Evolutionary conservation across 2,888 invertebrate genomes (phyloP).

Genomic region (Pardosa pseudoannulata): DNA sequence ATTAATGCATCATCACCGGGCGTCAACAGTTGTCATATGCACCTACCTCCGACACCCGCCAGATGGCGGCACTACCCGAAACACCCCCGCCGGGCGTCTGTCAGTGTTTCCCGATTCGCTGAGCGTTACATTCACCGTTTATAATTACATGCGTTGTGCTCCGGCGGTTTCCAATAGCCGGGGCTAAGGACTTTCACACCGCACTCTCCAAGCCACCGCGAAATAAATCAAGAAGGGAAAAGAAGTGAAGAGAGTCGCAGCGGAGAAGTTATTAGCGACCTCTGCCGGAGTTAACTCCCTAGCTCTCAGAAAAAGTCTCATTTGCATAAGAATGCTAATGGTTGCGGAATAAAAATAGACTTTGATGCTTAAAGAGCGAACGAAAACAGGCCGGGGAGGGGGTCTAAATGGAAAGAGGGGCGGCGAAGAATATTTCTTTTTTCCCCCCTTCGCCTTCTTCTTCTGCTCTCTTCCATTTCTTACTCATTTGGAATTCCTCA

Average conservation of each 20-base stretch:
- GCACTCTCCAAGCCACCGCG: constrained; percentile 64
- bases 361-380: constrained; percentile 66
- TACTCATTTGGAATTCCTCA: constrained; percentile 57
- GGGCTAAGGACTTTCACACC: constrained; percentile 67
- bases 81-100: no score
- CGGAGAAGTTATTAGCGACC: constrained; percentile 57
- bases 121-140: constrained; percentile 68
- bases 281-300: constrained; percentile 38
- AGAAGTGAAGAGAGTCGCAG: background rate
- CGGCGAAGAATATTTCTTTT: constrained; percentile 16
- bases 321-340: constrained; percentile 71
- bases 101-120: constrained; percentile 62
- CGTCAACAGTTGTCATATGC: constrained; percentile 67
- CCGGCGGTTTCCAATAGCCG: constrained; percentile 67
- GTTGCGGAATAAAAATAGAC: constrained; percentile 66
- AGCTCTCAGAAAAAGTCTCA: constrained; percentile 54
- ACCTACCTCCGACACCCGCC: constrained; percentile 1
- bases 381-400: constrained; percentile 2
- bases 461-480: constrained; percentile 34
- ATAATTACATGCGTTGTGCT: constrained; percentile 72
- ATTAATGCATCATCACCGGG: background rate
- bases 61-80: constrained; percentile 67
- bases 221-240: constrained; percentile 65
- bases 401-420: background rate
- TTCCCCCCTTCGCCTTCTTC: constrained; percentile 12